Conservation (phyloP, 1,140 invertebrate species). For the Elymnias hypermnestra region DNA sequence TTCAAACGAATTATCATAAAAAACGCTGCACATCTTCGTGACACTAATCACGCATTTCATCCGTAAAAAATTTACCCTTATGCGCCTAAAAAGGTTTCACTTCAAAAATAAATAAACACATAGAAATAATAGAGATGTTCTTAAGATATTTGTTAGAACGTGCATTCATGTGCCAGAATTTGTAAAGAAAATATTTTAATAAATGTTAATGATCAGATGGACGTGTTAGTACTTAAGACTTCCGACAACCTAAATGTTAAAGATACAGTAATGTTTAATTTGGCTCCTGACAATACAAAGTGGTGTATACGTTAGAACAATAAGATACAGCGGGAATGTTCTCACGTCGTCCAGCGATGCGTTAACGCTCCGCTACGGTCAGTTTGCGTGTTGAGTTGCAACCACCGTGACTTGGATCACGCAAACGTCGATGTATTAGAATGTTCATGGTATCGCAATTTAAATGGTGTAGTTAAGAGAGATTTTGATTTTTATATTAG, state of each 20-base stretch:
- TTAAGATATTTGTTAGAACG: too few relatives aligned
- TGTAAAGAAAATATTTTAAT: too few relatives aligned
- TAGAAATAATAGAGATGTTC: too few relatives aligned
- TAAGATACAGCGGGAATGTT: slow-evolving; percentile 47
- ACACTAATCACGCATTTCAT: too few relatives aligned
- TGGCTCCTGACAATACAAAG: slow-evolving; percentile 39
- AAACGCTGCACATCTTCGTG: too few relatives aligned
- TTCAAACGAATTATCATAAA: too few relatives aligned
- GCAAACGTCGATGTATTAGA: slow-evolving; percentile 14
- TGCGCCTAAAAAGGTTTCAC: too few relatives aligned
- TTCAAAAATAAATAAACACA: too few relatives aligned
- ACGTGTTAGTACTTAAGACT: slow-evolving; percentile 4
- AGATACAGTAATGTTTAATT: slow-evolving; percentile 25
- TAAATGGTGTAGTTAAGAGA: background rate
- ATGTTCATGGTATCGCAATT: background rate
- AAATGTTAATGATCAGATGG: background rate
- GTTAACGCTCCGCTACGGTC: slow-evolving; percentile 52
- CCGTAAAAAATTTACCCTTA: too few relatives aligned
- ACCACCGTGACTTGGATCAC: slow-evolving; percentile 29
- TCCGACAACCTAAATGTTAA: slow-evolving; percentile 9
- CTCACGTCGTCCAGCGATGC: slow-evolving; percentile 58
- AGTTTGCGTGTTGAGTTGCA: slow-evolving; percentile 47
- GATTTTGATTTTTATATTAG: too few relatives aligned
- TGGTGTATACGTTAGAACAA: slow-evolving; percentile 56
- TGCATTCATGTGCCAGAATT: too few relatives aligned